Conservation (phyloP, 2,113 vertebrate species). For the Telmatochromis brachygnathus region DNA sequence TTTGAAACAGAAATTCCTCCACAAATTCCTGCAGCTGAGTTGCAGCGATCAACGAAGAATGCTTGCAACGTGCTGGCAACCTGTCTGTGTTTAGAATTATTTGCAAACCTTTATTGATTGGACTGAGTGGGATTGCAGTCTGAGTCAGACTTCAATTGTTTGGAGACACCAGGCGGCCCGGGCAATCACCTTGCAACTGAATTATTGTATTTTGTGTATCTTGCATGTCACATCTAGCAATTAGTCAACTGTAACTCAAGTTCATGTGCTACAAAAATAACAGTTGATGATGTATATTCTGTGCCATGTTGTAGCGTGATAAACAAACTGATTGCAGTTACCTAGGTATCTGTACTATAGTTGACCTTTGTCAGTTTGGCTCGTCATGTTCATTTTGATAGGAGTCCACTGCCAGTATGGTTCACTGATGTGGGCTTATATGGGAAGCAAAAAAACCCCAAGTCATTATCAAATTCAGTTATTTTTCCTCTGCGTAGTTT, state of each 20-base stretch:
- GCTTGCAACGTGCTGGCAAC: neutral
- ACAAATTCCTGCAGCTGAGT: neutral
- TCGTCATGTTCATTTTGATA: neutral
- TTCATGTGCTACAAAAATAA: neutral
- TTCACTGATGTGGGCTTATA: neutral
- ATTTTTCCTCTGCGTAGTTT: slow-evolving; percentile 20
- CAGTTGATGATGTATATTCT: neutral
- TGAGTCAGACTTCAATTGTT: neutral
- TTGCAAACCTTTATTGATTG: neutral
- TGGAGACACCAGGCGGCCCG: neutral
- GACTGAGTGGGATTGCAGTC: neutral
- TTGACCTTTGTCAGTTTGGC: neutral
- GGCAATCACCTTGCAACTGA: neutral
- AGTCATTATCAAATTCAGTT: slow-evolving; percentile 27
- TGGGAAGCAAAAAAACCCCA: neutral
- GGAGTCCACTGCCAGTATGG: neutral
- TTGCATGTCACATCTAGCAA: neutral
- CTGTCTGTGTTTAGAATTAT: neutral
- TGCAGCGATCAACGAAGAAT: neutral
- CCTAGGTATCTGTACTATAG: neutral
- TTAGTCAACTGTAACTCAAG: neutral
- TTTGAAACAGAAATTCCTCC: neutral
- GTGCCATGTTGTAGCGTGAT: neutral
- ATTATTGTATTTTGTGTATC: neutral
- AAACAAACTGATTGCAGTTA: neutral